Conservation (phyloP, 2,888 invertebrate genomes). For the Dryococelus australis region DNA sequence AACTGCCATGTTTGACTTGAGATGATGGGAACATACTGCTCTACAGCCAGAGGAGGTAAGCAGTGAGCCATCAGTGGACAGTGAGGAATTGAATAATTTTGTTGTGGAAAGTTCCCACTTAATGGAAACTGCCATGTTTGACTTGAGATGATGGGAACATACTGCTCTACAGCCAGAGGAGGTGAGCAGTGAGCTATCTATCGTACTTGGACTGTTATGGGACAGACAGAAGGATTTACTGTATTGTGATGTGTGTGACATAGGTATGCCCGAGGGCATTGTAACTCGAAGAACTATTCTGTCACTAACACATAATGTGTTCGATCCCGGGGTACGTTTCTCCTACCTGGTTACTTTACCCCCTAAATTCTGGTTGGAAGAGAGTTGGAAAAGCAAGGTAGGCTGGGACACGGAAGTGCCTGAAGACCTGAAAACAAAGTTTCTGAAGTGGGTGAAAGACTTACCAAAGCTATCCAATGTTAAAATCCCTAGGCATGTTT, state of each 20-base stretch:
- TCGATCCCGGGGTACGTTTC: background rate
- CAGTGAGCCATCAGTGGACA: background rate
- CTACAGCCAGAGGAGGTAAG: background rate
- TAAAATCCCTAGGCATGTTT: background rate
- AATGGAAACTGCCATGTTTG: background rate
- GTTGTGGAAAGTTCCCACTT: background rate
- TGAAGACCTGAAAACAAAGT: background rate
- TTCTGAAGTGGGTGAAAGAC: conserved; percentile 10
- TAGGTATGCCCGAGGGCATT: background rate
- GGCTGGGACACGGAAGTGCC: conserved; percentile 26
- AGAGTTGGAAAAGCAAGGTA: conserved; percentile 5
- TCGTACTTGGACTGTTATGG: background rate
- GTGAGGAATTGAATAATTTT: background rate
- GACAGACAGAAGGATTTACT: background rate
- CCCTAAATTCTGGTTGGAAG: background rate
- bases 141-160: background rate
- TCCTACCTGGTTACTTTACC: background rate
- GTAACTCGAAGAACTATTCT: background rate
- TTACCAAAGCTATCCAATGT: background rate
- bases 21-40: background rate
- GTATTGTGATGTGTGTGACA: background rate
- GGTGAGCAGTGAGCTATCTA: background rate
- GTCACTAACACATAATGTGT: background rate
- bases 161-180: background rate
- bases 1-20: background rate